These are phyloP conservation scores for Thaumetopoea pityocampa DNA, from an alignment of 1,140 invertebrate species.

Conservation along the genomic window DNA sequence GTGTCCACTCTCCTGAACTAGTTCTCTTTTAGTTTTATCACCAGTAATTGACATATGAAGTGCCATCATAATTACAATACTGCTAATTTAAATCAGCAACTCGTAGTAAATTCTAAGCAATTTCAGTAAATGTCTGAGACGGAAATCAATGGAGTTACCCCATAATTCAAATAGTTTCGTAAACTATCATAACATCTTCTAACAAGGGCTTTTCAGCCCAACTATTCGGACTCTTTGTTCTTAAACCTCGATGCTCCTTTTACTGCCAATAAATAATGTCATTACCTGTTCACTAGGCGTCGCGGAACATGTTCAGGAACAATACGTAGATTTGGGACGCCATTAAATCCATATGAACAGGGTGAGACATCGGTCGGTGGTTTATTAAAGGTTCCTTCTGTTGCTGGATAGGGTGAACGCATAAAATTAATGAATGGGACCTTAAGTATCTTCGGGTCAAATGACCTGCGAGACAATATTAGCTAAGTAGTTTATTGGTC, in stretches of 20 bases:
- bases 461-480: constrained; percentile 12
- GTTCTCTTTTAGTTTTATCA: no score
- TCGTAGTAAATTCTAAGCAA: no score
- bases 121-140: no score
- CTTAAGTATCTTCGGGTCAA: constrained; percentile 15
- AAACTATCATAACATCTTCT: constrained; percentile 39
- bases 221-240: constrained; percentile 55
- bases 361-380: constrained; percentile 42
- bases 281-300: constrained; percentile 59
- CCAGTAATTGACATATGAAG: no score
- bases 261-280: constrained; percentile 64
- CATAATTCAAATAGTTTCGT: constrained; percentile 15
- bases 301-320: constrained; percentile 53
- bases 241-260: constrained; percentile 39
- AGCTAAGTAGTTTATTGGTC: no score
- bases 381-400: constrained; percentile 32
- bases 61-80: no score
- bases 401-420: constrained; percentile 9
- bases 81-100: no score
- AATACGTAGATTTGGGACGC: constrained; percentile 57
- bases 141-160: constrained; percentile 15
- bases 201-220: constrained; percentile 35
- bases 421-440: constrained; percentile 19
- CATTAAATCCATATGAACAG: constrained; percentile 58
- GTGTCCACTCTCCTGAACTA: no score